Conservation (phyloP, 2,797 vertebrate species). For the Peromyscus attwateri region DNA sequence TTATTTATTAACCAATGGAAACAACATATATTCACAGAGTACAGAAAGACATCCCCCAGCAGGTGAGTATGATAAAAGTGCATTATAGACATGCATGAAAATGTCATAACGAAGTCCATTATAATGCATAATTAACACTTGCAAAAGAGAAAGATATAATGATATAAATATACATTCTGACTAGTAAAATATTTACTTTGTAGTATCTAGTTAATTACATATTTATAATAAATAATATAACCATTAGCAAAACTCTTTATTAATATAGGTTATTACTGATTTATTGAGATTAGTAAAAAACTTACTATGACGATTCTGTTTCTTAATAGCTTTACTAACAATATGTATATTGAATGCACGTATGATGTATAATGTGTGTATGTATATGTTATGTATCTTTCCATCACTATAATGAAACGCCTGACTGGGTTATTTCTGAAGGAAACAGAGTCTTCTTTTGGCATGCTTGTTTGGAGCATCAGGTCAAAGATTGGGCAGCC, state of each 20-base stretch:
- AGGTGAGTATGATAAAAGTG: neutral
- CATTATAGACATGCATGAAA: neutral
- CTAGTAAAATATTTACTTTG: neutral
- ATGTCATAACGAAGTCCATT: neutral
- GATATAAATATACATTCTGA: neutral
- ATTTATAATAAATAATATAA: neutral
- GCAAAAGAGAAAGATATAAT: neutral
- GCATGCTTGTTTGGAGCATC: neutral
- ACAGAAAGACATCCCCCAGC: no score
- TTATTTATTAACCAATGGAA: no score
- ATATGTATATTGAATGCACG: neutral
- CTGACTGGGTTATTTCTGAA: neutral
- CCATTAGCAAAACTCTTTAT: neutral
- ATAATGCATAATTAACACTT: neutral
- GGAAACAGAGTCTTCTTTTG: neutral
- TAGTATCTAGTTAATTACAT: neutral
- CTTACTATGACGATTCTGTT: neutral
- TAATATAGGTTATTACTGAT: neutral
- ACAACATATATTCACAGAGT: no score
- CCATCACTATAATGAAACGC: neutral
- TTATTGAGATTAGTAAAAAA: neutral
- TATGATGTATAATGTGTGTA: neutral
- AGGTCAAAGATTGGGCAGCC: neutral
- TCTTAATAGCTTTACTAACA: constrained; percentile 18
- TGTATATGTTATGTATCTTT: neutral